Evolutionary conservation across 2,797 vertebrate species (phyloP).

Genomic region (Smutsia gigantea): DNA sequence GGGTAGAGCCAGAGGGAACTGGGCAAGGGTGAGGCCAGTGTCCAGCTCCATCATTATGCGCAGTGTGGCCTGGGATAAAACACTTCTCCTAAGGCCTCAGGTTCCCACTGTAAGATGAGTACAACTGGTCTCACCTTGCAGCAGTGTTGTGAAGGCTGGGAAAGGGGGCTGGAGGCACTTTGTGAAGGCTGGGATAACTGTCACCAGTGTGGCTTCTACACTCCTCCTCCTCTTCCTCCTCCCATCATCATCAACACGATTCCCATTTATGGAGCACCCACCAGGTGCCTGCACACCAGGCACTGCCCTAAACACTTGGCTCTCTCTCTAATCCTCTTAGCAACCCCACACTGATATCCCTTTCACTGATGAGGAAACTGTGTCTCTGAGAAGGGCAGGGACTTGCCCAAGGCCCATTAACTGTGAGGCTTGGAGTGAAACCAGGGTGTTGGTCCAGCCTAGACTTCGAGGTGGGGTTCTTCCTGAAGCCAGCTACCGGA

Average conservation of each 20-base stretch:
- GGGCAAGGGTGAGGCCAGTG: neutral
- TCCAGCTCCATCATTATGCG: too few species aligned
- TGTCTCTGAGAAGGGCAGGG: neutral
- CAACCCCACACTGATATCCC: too few species aligned
- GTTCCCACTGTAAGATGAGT: neutral
- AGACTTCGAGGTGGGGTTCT: neutral
- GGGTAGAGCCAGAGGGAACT: neutral
- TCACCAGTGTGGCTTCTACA: neutral
- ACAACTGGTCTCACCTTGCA: neutral
- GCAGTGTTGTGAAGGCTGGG: neutral
- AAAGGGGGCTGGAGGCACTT: neutral
- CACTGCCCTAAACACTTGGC: neutral
- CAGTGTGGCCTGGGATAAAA: neutral
- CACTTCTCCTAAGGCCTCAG: neutral
- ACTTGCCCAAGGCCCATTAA: neutral
- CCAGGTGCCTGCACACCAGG: neutral
- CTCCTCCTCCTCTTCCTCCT: neutral
- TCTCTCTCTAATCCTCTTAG: neutral
- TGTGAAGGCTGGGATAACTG: rapidly evolving
- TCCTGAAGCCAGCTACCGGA: neutral
- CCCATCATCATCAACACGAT: rapidly evolving
- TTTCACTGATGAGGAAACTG: neutral
- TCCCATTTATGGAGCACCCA: neutral
- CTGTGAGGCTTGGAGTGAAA: neutral
- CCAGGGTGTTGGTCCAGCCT: neutral